These are phyloP conservation scores for Capitella teleta DNA, from an alignment of 1,140 invertebrate species.

Conservation along the genomic window DNA sequence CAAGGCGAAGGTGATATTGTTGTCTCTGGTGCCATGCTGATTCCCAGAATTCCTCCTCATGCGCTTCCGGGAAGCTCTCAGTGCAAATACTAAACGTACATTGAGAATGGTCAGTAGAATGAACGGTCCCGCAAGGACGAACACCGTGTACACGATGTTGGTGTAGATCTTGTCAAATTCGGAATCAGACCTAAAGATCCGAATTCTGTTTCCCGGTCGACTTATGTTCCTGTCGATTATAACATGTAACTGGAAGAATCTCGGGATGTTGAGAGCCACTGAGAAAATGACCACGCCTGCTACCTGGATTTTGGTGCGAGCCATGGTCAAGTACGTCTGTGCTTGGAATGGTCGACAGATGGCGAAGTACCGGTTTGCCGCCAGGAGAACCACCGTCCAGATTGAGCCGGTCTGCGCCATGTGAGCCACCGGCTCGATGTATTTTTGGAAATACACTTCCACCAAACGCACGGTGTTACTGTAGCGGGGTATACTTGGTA, in stretches of 20 bases:
- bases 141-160: slow-evolving; percentile 8
- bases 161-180: slow-evolving; percentile 7
- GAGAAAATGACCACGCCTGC: slow-evolving; percentile 2
- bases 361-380: slow-evolving; percentile 11
- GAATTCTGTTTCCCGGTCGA: background rate
- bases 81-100: slow-evolving; percentile 2
- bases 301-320: slow-evolving; percentile 10
- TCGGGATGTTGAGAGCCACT: slow-evolving; percentile 9
- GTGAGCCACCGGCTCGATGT: slow-evolving; percentile 6
- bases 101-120: slow-evolving; percentile 8
- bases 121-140: slow-evolving; percentile 9
- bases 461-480: background rate
- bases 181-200: background rate
- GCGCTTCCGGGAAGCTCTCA: slow-evolving; percentile 4
- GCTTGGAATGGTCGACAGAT: slow-evolving; percentile 11
- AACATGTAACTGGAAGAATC: slow-evolving; percentile 12
- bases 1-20: slow-evolving; percentile 11
- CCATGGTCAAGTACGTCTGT: slow-evolving; percentile 4
- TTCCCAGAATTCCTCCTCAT: background rate
- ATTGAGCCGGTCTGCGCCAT: slow-evolving; percentile 10
- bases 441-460: slow-evolving; percentile 6
- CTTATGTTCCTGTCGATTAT: background rate
- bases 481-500: background rate
- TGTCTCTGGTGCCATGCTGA: background rate
- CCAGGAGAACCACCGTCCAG: slow-evolving; percentile 13